These are phyloP conservation scores for Miniopterus natalensis DNA, from an alignment of 2,113 vertebrate species.

Conservation along the genomic window DNA sequence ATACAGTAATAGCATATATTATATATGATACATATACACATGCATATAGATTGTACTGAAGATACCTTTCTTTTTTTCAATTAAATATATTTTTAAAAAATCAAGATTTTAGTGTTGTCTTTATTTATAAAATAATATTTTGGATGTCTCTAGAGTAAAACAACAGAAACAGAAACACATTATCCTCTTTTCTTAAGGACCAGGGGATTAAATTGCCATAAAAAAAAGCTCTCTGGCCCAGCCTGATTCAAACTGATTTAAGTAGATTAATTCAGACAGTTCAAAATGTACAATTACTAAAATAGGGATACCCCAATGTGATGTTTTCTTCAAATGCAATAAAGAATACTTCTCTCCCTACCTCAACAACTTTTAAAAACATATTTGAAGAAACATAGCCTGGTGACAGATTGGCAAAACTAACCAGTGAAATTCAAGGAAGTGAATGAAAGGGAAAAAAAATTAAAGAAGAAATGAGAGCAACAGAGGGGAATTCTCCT, in stretches of 20 bases:
- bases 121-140: conserved; percentile 27
- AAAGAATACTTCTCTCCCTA: not conserved
- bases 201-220: not conserved
- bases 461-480: not conserved
- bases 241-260: conserved; percentile 15
- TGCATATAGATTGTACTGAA: not conserved
- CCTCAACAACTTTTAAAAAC: not conserved
- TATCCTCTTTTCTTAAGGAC: not conserved
- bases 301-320: not conserved
- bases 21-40: not conserved
- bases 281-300: not conserved
- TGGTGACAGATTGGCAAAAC: not conserved
- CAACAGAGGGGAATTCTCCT: not conserved
- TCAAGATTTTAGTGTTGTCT: not conserved
- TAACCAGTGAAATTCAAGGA: not conserved
- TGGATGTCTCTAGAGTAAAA: not conserved
- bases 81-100: not conserved
- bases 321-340: not conserved
- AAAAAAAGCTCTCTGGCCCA: not conserved
- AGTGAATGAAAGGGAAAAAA: not conserved
- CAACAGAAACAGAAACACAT: conserved; percentile 2
- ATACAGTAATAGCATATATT: not conserved
- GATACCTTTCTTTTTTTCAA: not conserved
- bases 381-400: not conserved
- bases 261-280: not conserved